Evolutionary conservation across 2,888 invertebrate genomes (phyloP).

Genomic region (Drosophila infuscata): DNA sequence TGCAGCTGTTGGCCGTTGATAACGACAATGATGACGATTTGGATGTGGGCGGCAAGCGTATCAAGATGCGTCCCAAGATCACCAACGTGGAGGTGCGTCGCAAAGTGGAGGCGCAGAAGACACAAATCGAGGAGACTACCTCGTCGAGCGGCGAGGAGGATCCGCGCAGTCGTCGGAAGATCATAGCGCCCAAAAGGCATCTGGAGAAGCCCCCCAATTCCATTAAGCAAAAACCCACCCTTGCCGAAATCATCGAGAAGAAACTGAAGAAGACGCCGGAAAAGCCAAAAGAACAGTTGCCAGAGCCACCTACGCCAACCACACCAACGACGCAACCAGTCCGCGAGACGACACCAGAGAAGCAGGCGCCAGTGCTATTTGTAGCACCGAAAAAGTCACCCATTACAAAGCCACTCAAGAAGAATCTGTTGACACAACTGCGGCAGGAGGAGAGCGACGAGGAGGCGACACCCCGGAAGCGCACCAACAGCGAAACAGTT

Average conservation of each 20-base stretch:
- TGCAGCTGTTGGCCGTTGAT: conserved; percentile 63
- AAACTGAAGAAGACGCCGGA: conserved; percentile 78
- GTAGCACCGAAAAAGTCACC: conserved; percentile 70
- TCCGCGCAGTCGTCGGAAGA: conserved; percentile 66
- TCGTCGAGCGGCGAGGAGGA: conserved; percentile 84
- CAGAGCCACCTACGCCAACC: neutral
- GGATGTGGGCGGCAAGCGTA: conserved; percentile 83
- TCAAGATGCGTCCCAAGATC: conserved; percentile 83
- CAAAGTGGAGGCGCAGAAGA: conserved; percentile 82
- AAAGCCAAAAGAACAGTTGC: conserved; percentile 36
- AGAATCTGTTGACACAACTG: conserved; percentile 77
- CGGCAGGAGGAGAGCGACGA: conserved; percentile 77
- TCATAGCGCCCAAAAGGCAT: conserved; percentile 66
- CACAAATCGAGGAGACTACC: conserved; percentile 75
- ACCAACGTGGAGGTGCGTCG: conserved; percentile 78
- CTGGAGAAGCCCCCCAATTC: conserved; percentile 48
- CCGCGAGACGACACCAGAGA: conserved; percentile 27
- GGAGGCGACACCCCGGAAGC: conserved; percentile 72
- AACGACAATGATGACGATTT: conserved; percentile 70
- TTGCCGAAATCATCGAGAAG: conserved; percentile 81
- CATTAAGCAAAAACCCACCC: conserved; percentile 72
- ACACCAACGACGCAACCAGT: neutral
- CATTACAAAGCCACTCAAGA: conserved; percentile 80
- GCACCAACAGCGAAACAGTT: conserved; percentile 71
- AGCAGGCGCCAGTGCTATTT: conserved; percentile 19